Base-by-base conservation (phyloP, 2,797 vertebrate species). In the Gymnocypris eckloni region DNA sequence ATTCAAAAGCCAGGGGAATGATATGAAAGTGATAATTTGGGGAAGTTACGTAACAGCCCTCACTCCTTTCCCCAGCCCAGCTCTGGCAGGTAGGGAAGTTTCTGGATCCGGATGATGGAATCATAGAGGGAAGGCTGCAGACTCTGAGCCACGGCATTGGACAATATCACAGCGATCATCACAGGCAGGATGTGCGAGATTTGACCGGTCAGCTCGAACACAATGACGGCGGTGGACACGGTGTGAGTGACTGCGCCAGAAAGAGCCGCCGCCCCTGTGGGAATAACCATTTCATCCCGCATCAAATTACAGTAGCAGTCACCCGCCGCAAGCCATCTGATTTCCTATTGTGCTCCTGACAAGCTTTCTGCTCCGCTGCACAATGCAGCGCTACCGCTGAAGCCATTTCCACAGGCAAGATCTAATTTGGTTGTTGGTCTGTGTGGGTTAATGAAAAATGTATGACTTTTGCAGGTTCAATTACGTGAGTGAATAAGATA, bases 91-190 rank as follows among this genome's bases (percentile, higher is more conserved):
- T 99, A 99, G 0, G 98, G 98, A 88, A 99, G 96, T 88, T 99
- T 99, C 95, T 99, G 99, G 93, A 99, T 99, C 86, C 97, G 96
- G 92, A 99, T 99, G 95, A 99, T 99, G 93, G 98, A 99, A 95
- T 99, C 98, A 0, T 99, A 99, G 64, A 99, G 96, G 0, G 98
- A 99, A 1, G 98, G 98, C 87, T 99, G 98, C 18, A 99, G 97
- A 69, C 97, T 95, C 94, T 99, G 98, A 45, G 98, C 98, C 67
- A 99, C 98, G 0, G 98, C 97, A 0, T 99, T 99, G 92, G 98
- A 98, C 93, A 99, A 94, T 92, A 99, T 99, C 89, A 99, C 98
- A 0, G 98, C 98, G 0, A 99, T 99, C 98, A 99, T 99, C 91
- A 99, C 98, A 0, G 98, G 98, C 86, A 99, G 94, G 92, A 99